These are phyloP conservation scores for Neoarius graeffei DNA, from an alignment of 2,113 vertebrate species.

Conservation along the genomic window DNA sequence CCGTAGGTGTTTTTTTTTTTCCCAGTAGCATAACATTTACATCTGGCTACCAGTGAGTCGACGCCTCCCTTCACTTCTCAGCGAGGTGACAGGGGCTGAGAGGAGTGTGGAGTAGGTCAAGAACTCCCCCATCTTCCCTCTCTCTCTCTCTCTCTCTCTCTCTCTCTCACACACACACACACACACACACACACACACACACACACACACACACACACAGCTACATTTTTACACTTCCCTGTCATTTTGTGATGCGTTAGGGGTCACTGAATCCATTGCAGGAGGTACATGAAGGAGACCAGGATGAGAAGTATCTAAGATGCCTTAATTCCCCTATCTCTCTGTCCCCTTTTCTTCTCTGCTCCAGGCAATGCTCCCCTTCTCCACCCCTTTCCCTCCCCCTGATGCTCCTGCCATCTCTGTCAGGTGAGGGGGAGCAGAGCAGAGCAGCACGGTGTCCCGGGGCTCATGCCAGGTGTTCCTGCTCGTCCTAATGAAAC, in stretches of 20 bases:
- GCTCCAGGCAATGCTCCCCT: conserved; percentile 61
- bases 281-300: conserved; percentile 42
- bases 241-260: conserved; percentile 70
- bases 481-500: conserved; percentile 61
- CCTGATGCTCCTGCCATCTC: conserved; percentile 46
- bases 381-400: conserved; percentile 40
- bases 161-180: conserved; percentile 47
- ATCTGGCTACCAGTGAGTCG: conserved; percentile 5
- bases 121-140: conserved; percentile 37
- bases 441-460: conserved; percentile 51
- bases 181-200: conserved; percentile 63
- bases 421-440: conserved; percentile 52
- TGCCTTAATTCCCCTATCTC: conserved; percentile 38
- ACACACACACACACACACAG: conserved; percentile 51
- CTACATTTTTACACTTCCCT: conserved; percentile 53
- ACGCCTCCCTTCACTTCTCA: conserved; percentile 20
- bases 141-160: too few relatives aligned
- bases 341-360: conserved; percentile 38
- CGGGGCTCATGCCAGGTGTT: conserved; percentile 67
- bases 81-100: conserved; percentile 33
- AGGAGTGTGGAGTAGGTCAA: conserved; percentile 39
- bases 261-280: conserved; percentile 62
- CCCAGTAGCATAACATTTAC: not conserved
- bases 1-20: conserved; percentile 13
- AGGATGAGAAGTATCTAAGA: conserved; percentile 35